Base-by-base conservation (phyloP, 2,888 invertebrate species). In the Gerris lacustris region DNA sequence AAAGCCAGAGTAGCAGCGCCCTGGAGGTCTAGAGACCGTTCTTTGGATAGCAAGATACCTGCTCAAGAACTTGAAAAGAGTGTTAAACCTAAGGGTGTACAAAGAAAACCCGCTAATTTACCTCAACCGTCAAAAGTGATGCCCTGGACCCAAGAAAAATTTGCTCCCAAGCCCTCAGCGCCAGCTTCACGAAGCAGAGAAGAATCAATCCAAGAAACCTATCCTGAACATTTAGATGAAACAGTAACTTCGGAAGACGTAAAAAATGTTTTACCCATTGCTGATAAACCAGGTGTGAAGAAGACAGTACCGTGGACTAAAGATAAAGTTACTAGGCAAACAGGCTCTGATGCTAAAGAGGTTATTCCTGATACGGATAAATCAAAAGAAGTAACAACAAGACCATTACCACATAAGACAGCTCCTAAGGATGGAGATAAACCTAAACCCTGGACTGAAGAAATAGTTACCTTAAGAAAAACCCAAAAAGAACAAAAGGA, bases 391-490 rank as follows among this genome's bases (percentile, higher is more conserved):
- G 31, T 31, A 31, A 31, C 31, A 31, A 31, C 31, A 31, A 31
- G 31, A 15, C 55, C 6, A 43, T 17, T 17, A 15, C 15, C 11
- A 45, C 31, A 64, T 74, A 71, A 70, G 71, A 71, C 43, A 17
- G 69, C 6, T 66, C 67, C 31, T 67, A 75, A 66, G 73, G 76
- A 71, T 74, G 67, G 75, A 71, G 73, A 31, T 31, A 31, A 31
- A 31, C 47, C 9, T 69, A 72, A 67, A 71, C 79, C 80, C 1
- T 81, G 80, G 80, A 79, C 78, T 0, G 78, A 81, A 70, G 80
- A 81, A 70, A 77, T 76, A 67, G 74, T 80, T 6, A 75, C 75
- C 6, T 62, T 81, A 64, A 80, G 80, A 72, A 79, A 76, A 72
- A 73, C 78, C 0, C 76, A 76, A 77, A 67, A 67, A 43, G 68